A percentile compares a stretch with the other conserved stretches of the same genome.
Conservation (phyloP, 2,888 invertebrate genomes). For the Synergus laeviventris region DNA sequence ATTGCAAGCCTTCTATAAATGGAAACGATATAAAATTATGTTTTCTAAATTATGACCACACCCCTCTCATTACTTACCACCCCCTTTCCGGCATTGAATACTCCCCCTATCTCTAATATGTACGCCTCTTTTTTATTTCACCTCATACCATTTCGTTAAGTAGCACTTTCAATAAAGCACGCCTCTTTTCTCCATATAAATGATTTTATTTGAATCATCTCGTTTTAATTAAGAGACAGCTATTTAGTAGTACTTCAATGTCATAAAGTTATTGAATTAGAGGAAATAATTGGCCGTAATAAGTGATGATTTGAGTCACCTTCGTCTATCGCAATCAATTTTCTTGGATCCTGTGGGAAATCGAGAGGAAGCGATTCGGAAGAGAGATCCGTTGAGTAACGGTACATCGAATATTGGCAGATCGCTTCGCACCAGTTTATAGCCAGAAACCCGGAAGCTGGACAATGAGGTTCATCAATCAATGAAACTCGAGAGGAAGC, state of each 20-base stretch:
- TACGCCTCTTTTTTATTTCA: too few relatives aligned
- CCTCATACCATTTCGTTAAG: too few relatives aligned
- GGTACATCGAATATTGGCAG: constrained; percentile 39
- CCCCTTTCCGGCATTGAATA: too few relatives aligned
- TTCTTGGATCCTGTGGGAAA: constrained; percentile 37
- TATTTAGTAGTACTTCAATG: constrained; percentile 5
- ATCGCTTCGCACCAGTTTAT: constrained; percentile 35
- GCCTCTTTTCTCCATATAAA: too few relatives aligned
- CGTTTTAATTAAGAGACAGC: too few relatives aligned
- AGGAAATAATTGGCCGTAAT: constrained; percentile 35
- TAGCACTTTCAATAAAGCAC: too few relatives aligned
- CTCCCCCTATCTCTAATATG: too few relatives aligned
- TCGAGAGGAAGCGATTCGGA: constrained; percentile 34
- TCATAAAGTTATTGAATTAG: constrained; percentile 38
- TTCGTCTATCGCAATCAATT: constrained; percentile 36
- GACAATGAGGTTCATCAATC: constrained; percentile 48
- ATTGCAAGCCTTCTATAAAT: too few relatives aligned
- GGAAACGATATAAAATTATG: too few relatives aligned
- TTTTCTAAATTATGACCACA: too few relatives aligned
- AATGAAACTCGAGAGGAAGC: constrained; percentile 46
- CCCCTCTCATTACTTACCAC: too few relatives aligned
- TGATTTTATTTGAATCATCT: too few relatives aligned
- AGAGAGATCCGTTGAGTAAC: constrained; percentile 36
- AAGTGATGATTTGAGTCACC: constrained; percentile 37
- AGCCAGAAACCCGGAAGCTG: constrained; percentile 42